Percentiles rank a stretch among this genome's conserved stretches.
phyloP scores from a whole-genome alignment of 2,888 invertebrate species.

The Neelides folsomi region DNA sequence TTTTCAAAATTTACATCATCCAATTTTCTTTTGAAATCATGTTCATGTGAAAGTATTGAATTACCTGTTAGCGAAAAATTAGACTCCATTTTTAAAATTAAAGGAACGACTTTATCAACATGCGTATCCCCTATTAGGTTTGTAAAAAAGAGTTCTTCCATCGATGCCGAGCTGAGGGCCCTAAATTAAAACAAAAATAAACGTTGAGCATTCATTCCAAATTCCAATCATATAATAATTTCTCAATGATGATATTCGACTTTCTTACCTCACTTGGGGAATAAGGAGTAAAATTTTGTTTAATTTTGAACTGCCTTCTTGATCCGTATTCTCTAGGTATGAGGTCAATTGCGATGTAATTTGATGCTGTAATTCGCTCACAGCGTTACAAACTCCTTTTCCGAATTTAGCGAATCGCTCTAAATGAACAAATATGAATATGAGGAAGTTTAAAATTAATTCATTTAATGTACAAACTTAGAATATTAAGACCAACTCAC shows the following conservation, averaged over 20 bases:
- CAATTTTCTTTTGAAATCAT: too few species aligned
- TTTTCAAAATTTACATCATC: too few species aligned
- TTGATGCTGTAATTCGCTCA: slow-evolving; percentile 20
- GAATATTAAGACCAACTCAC: slow-evolving; percentile 40
- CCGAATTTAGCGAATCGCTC: slow-evolving; percentile 23
- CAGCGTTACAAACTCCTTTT: slow-evolving; percentile 16
- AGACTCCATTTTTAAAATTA: slow-evolving; percentile 55
- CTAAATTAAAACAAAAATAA: slow-evolving; percentile 14
- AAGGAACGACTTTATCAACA: slow-evolving; percentile 79
- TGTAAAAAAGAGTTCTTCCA: slow-evolving; percentile 86
- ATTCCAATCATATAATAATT: neutral
- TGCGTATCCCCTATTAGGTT: slow-evolving; percentile 83
- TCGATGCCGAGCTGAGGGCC: slow-evolving; percentile 31
- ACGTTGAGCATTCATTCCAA: too few species aligned
- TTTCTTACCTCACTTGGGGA: slow-evolving; percentile 24
- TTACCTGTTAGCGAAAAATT: slow-evolving; percentile 27
- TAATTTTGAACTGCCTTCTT: slow-evolving; percentile 12
- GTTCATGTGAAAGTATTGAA: slow-evolving; percentile 1
- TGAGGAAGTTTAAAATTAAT: too few species aligned
- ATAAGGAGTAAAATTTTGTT: slow-evolving; percentile 22
- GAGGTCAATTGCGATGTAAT: slow-evolving; percentile 20
- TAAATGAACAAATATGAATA: slow-evolving; percentile 9
- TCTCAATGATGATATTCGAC: neutral
- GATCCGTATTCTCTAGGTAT: slow-evolving; percentile 14
- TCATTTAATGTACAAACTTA: too few species aligned